phyloP scores from a whole-genome alignment of 2,888 invertebrate species.

The Nycteola revayana region DNA sequence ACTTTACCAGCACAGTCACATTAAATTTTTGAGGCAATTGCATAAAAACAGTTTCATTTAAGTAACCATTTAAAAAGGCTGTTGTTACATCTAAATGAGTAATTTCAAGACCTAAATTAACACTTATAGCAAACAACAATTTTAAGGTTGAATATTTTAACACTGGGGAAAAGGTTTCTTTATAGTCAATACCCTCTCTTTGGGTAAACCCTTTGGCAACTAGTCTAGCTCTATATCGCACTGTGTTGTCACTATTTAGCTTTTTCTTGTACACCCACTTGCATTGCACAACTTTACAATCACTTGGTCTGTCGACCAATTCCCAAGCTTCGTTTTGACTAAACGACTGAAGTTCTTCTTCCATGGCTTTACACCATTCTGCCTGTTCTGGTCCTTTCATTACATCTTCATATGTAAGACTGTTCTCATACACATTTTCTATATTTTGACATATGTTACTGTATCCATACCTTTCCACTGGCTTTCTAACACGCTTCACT shows the following conservation, averaged over 20 bases:
- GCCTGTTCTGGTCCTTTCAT: not conserved
- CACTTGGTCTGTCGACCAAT: not conserved
- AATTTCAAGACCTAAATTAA: not conserved
- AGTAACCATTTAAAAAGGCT: slow-evolving; percentile 1
- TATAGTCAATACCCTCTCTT: not conserved
- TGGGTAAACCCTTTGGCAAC: slow-evolving; percentile 1
- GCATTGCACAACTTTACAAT: slow-evolving; percentile 1
- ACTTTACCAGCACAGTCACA: not conserved
- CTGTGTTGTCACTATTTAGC: not conserved
- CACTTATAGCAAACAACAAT: slow-evolving; percentile 3
- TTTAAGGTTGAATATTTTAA: too few relatives aligned
- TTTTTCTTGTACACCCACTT: slow-evolving; percentile 3
- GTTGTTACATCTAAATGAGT: slow-evolving; percentile 3
- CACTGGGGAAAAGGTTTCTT: too few relatives aligned
- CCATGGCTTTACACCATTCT: not conserved
- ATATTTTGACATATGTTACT: not conserved
- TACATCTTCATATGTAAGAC: slow-evolving; percentile 1
- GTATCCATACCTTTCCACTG: slow-evolving; percentile 1
- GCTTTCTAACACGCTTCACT: not conserved
- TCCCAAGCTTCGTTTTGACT: slow-evolving; percentile 3
- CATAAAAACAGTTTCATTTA: slow-evolving; percentile 2
- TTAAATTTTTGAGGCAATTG: not conserved
- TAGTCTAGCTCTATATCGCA: too few relatives aligned
- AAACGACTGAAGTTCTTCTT: slow-evolving; percentile 1
- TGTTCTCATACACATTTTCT: slow-evolving; percentile 2